A percentile compares a stretch with the other conserved stretches of the same genome.
phyloP scores from a whole-genome alignment of 2,888 invertebrate genomes.

The Hypsopygia costalis region DNA sequence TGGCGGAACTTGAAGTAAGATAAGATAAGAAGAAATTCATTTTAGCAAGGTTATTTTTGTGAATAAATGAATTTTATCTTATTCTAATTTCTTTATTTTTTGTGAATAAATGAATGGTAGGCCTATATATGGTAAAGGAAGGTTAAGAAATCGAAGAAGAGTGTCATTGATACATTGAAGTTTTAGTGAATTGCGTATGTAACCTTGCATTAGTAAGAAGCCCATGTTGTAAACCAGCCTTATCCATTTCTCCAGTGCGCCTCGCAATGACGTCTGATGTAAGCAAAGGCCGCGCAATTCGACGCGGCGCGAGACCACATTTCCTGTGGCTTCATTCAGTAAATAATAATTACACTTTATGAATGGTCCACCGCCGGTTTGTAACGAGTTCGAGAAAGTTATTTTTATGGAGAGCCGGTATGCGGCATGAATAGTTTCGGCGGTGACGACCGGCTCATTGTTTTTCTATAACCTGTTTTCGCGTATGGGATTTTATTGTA shows the following conservation, averaged over 20 bases:
- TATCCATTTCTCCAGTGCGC: conserved; percentile 3
- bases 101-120: too few relatives aligned
- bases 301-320: conserved; percentile 30
- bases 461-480: conserved; percentile 10
- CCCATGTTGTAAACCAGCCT: not conserved
- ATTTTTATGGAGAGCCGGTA: conserved; percentile 23
- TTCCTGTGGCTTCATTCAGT: conserved; percentile 49
- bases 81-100: too few relatives aligned
- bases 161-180: too few relatives aligned
- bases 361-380: conserved; percentile 29
- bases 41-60: too few relatives aligned
- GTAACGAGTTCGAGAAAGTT: conserved; percentile 38
- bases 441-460: conserved; percentile 5
- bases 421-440: conserved; percentile 11
- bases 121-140: too few relatives aligned
- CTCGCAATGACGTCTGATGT: conserved; percentile 26
- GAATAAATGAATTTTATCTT: too few relatives aligned
- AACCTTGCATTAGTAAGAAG: too few relatives aligned
- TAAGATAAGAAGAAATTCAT: too few relatives aligned
- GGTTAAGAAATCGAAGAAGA: too few relatives aligned
- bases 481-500: conserved; percentile 5
- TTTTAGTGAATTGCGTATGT: too few relatives aligned
- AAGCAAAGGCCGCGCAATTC: conserved; percentile 40
- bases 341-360: conserved; percentile 45
- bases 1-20: too few relatives aligned